Conservation (phyloP, 2,113 vertebrate species). For the Etheostoma cragini region DNA sequence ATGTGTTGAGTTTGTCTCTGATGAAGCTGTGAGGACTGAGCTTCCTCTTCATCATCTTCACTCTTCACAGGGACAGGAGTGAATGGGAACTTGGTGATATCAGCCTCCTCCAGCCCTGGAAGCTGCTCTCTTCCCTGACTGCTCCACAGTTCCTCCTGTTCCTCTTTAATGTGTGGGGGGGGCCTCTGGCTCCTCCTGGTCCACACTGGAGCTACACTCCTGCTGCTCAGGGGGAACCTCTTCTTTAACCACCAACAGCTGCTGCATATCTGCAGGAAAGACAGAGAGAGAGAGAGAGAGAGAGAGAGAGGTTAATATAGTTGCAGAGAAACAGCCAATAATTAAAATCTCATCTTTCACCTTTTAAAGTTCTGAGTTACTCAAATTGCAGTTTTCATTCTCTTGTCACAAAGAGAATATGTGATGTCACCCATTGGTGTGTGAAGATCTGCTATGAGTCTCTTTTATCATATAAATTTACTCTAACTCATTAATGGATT, state of each 20-base stretch:
- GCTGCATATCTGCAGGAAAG: background rate
- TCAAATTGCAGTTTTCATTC: too few relatives aligned
- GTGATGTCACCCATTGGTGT: too few relatives aligned
- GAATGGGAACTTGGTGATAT: background rate
- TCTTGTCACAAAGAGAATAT: too few relatives aligned
- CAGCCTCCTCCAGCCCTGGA: background rate
- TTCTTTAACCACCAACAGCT: background rate
- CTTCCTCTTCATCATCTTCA: background rate
- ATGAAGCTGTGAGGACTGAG: slow-evolving; percentile 6
- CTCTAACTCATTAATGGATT: too few relatives aligned
- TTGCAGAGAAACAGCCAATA: too few relatives aligned
- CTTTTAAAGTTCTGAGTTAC: too few relatives aligned
- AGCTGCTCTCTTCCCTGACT: background rate
- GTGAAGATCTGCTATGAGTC: too few relatives aligned
- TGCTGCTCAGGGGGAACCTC: background rate
- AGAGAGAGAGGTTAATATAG: too few relatives aligned
- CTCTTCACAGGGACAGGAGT: slow-evolving; percentile 7
- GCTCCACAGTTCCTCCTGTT: background rate
- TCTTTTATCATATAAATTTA: too few relatives aligned
- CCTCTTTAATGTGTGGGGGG: background rate
- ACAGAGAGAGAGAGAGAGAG: too few relatives aligned
- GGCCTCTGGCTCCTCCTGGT: background rate
- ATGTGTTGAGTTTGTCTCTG: background rate
- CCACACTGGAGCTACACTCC: background rate
- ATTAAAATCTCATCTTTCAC: background rate